These are phyloP conservation scores for Pristionchus exspectatus DNA, from an alignment of 2,888 invertebrate species.

Conservation along the genomic window DNA sequence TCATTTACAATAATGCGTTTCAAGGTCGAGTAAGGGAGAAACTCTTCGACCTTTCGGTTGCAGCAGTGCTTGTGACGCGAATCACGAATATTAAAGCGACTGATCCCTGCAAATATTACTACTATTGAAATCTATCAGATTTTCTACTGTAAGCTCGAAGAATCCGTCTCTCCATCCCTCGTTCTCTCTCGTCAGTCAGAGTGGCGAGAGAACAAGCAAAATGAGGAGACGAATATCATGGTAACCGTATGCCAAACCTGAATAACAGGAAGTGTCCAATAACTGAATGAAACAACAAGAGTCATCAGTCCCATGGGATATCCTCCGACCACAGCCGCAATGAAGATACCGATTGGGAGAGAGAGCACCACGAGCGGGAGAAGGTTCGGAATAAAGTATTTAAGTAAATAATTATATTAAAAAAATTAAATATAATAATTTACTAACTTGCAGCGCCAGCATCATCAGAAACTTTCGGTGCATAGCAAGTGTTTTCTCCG, in stretches of 20 bases:
- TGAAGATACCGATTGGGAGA: neutral
- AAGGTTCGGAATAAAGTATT: too few relatives aligned
- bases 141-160: too few relatives aligned
- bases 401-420: too few relatives aligned
- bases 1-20: neutral
- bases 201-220: too few relatives aligned
- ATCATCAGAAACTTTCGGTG: neutral
- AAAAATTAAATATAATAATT: too few relatives aligned
- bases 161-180: too few relatives aligned
- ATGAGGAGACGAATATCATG: too few relatives aligned
- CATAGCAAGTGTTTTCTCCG: slow-evolving; percentile 11
- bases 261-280: slow-evolving; percentile 20
- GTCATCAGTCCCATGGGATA: neutral
- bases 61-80: neutral
- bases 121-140: neutral
- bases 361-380: slow-evolving; percentile 11
- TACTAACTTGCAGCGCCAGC: neutral
- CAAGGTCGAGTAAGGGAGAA: neutral
- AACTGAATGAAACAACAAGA: slow-evolving; percentile 1
- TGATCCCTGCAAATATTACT: neutral
- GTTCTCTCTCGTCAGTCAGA: too few relatives aligned
- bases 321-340: neutral
- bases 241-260: neutral
- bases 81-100: neutral
- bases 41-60: neutral